Percentiles rank a stretch among this genome's conserved stretches.
phyloP scores from a whole-genome alignment of 2,888 invertebrate genomes.

The Oxytorus armatus region DNA sequence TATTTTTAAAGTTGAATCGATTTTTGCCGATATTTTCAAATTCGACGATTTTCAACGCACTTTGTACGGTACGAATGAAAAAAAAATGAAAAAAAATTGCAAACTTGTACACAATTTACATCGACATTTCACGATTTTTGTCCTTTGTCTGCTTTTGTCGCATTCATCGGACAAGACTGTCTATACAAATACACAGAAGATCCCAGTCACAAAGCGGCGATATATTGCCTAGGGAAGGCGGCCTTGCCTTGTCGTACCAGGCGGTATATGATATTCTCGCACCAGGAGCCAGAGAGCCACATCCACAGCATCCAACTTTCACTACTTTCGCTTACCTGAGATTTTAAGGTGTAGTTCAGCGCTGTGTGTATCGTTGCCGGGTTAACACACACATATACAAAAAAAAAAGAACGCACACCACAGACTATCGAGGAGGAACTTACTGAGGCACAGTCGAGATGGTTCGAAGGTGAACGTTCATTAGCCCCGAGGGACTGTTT shows the following conservation, averaged over 20 bases:
- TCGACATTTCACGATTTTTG: background rate
- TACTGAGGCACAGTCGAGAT: background rate
- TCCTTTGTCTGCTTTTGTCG: background rate
- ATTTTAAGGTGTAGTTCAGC: constrained; percentile 76
- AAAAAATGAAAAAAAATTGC: too few species aligned
- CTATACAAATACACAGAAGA: background rate
- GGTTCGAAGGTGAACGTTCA: constrained; percentile 35
- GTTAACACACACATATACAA: constrained; percentile 3
- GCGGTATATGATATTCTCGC: constrained; percentile 47
- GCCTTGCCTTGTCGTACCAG: constrained; percentile 67
- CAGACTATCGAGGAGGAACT: constrained; percentile 36
- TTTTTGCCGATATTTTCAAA: too few species aligned
- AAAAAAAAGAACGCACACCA: background rate
- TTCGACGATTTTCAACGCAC: too few species aligned
- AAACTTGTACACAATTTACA: background rate
- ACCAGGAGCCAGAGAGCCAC: constrained; percentile 47
- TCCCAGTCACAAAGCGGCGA: background rate
- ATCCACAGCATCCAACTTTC: constrained; percentile 76
- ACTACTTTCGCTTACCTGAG: constrained; percentile 83
- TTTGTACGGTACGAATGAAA: too few species aligned
- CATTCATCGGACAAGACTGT: too few species aligned
- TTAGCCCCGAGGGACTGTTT: constrained; percentile 6
- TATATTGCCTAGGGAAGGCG: constrained; percentile 66
- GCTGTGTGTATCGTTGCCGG: constrained; percentile 45
- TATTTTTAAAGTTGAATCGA: too few species aligned